A percentile compares a stretch with the other conserved stretches of the same genome.
Evolutionary conservation across 2,888 invertebrate species (phyloP).

Genomic region (Kuschelorhynchus macadamiae): DNA sequence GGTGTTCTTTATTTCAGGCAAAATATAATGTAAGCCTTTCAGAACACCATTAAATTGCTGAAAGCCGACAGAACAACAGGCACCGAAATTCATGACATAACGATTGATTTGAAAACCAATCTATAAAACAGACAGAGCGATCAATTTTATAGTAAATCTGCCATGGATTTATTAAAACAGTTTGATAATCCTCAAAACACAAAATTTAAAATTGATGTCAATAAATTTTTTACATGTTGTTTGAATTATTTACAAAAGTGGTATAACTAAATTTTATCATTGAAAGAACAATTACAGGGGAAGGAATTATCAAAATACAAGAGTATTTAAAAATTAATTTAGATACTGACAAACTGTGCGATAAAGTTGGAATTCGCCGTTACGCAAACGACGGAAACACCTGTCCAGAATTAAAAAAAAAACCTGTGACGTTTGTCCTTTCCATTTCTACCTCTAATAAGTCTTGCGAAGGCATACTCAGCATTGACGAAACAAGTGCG

Average conservation of each 20-base stretch:
- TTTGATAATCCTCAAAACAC: not conserved
- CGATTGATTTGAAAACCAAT: too few relatives aligned
- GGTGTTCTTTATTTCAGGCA: too few relatives aligned
- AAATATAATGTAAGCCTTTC: too few relatives aligned
- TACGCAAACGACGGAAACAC: not conserved
- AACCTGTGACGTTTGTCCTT: not conserved
- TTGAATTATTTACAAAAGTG: too few relatives aligned
- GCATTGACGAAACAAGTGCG: too few relatives aligned
- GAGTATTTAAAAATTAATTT: not conserved
- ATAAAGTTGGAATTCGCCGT: too few relatives aligned
- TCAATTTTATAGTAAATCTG: not conserved
- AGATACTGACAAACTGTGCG: too few relatives aligned
- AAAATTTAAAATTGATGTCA: not conserved
- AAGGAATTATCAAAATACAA: not conserved
- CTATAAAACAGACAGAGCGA: slow-evolving; percentile 2
- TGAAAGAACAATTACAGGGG: not conserved
- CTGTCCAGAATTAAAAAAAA: not conserved
- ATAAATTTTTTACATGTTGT: too few relatives aligned
- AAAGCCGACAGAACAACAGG: too few relatives aligned
- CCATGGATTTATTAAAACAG: too few relatives aligned
- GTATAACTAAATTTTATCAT: not conserved
- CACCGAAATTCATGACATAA: too few relatives aligned
- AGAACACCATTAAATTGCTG: too few relatives aligned
- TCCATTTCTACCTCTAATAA: not conserved
- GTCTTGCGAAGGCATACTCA: not conserved